Conservation (phyloP, 2,113 vertebrate genomes). For the Macrotis lagotis region DNA sequence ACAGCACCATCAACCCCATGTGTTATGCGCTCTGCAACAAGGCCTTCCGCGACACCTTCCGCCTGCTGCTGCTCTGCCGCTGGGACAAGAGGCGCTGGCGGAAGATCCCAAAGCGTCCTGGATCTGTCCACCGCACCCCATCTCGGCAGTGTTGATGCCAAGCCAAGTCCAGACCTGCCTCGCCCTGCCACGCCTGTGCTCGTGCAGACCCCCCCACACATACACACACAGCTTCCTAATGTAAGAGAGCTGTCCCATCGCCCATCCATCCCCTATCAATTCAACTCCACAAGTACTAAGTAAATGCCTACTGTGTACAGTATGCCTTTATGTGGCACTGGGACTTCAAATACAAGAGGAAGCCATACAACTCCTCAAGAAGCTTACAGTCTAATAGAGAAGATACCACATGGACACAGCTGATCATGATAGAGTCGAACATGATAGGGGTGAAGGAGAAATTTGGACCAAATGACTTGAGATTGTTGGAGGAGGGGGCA, state of each 20-base stretch:
- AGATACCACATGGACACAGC: fast-evolving
- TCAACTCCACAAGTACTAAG: not conserved
- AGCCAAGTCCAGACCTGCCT: not conserved
- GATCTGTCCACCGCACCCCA: conserved; percentile 70
- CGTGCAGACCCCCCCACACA: not conserved
- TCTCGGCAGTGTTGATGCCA: conserved; percentile 68
- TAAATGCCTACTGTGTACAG: not conserved
- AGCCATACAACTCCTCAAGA: not conserved
- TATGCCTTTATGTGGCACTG: not conserved
- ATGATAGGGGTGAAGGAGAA: not conserved
- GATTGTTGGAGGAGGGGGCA: not conserved
- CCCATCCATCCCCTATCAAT: not conserved
- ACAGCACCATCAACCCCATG: conserved; percentile 89
- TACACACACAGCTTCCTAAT: not conserved
- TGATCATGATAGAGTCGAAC: not conserved
- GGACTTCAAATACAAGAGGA: not conserved
- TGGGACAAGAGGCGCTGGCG: conserved; percentile 80
- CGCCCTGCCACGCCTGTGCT: conserved; percentile 13
- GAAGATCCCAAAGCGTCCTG: conserved; percentile 71
- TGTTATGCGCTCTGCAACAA: conserved; percentile 89
- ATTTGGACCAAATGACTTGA: fast-evolving
- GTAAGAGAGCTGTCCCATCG: not conserved
- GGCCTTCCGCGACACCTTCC: conserved; percentile 88
- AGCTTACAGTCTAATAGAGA: too few species aligned
- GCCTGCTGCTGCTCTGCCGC: conserved; percentile 84